Evolutionary conservation across 2,113 vertebrate genomes (phyloP), one percentile per base, ranked within the genome.

Genomic region (Thomomys bottae): DNA sequence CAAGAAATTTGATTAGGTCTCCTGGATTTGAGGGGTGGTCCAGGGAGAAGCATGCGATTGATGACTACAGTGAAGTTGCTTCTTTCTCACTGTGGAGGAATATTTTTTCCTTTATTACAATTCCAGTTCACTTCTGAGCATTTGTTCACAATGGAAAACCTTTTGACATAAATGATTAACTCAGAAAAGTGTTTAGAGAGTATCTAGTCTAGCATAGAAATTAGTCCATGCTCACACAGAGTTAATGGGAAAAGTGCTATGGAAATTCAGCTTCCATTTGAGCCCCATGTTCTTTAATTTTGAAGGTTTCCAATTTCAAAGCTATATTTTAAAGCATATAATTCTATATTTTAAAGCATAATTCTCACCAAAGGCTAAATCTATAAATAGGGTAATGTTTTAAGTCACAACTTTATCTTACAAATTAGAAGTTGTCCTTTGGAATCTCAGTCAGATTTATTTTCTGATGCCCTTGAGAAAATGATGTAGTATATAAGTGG

Each of bases 361-460:
- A 89, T 73, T 92, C 32, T 34, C 81, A 93, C 64, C 61, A 85
- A 57, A 61, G 26, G 11, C 49, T 84, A 80, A 86, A 42, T 93
- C 79, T 84, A 79, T 85, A 92, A 36, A 75, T 80, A 64, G 9
- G 57, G n/a, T 79, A 95, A 76, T 92, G 90, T 93, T 86, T 72
- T 38, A 94, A 75, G 71, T 82, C 42, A 75, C 28, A 73, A 57
- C 42, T 90, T 94, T 70, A 59, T 91, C 79, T 92, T 75, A 84
- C 59, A 88, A 80, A 94, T 93, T 36, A 83, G 77, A 90, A 81
- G 8, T 84, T 94, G 38, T 61, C 67, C 63, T 95, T 96, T 92
- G 80, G 86, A 92, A 42, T 66, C 21, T 7, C 32, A 42, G 2
- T 40, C 4, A 9, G 12, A 59, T 84, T 88, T 93, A 30, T 88